Base-by-base conservation (phyloP, 2,888 invertebrate genomes). In the Helicoverpa assulta region DNA sequence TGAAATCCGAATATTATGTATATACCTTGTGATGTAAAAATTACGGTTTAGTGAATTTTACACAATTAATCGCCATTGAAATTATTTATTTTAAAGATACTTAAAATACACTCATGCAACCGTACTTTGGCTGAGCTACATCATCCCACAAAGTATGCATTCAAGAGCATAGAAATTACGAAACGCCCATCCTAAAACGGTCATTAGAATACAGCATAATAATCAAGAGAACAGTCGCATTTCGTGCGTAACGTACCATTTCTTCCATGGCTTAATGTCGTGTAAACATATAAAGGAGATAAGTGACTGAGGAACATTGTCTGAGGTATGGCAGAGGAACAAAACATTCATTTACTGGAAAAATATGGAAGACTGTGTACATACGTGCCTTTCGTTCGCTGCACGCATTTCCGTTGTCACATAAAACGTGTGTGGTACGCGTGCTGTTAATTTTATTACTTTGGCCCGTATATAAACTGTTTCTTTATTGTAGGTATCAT, bases 271-370 rank as follows among this genome's bases (percentile, higher is more conserved):
- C 68, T 78, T 86, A 88, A 88, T 88, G 86, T 86, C 85, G 75
- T 88, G 87, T 86, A 87, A 85, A 85, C 84, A 76, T 84, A 84
- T 87, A 87, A 86, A 87, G 72, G 75, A 83, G 78, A 86, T 83
- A 81, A 66, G 68, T 82, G 78, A 73, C 75, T 74, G 56, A 37
- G 16, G 66, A 59, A 70, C 64, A 72, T 81, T 54, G 43, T 43
- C 68, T 74, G 65, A 79, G 68, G 56, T 56, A 64, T 67, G 53
- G 57, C 29, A 60, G 59, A 52, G 69, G 67, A 73, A 80, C 57
- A 67, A 56, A 59, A 65, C 73, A 70, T 78, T 83, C 51, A 77
- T 74, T 77, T 80, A 59, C 61, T 65, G 58, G 57, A 62, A 76
- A 70, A 67, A 73, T 76, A 72, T 70, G 55, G 66, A 51, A 21